These are phyloP conservation scores for Champsocephalus gunnari DNA, from an alignment of 2,797 vertebrate species.

Conservation along the genomic window DNA sequence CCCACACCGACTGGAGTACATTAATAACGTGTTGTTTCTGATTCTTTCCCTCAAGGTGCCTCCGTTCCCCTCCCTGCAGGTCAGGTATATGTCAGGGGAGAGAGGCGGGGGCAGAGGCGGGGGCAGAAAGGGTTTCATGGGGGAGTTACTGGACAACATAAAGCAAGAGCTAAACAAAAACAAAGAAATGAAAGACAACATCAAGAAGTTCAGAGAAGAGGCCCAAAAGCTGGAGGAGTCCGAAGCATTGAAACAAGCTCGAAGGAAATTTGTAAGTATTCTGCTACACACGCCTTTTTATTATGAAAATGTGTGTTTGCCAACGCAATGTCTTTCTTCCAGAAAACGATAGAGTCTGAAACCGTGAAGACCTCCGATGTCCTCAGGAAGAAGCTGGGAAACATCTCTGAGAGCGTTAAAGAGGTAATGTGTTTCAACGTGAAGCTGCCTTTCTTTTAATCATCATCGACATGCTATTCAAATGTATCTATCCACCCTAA, in stretches of 20 bases:
- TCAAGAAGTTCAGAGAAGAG: constrained; percentile 95
- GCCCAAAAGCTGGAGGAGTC: constrained; percentile 96
- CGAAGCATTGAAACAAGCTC: constrained; percentile 91
- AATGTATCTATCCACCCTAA: background rate
- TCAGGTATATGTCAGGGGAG: constrained; percentile 76
- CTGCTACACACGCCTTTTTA: background rate
- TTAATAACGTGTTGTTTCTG: background rate
- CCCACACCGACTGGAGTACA: background rate
- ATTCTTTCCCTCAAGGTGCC: constrained; percentile 39
- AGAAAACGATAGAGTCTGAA: constrained; percentile 98
- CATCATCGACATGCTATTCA: background rate
- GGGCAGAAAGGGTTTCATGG: constrained; percentile 92
- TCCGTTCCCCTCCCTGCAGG: constrained; percentile 53
- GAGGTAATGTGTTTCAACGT: constrained; percentile 82
- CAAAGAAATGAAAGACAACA: constrained; percentile 98
- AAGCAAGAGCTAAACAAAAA: constrained; percentile 95
- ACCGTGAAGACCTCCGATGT: constrained; percentile 93
- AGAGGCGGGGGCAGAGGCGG: constrained; percentile 82
- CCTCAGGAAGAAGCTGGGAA: constrained; percentile 91
- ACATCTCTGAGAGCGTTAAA: constrained; percentile 91
- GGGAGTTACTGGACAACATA: constrained; percentile 92
- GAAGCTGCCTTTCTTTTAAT: background rate
- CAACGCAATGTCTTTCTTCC: background rate
- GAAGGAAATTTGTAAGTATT: constrained; percentile 93
- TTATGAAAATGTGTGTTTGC: background rate